Conservation (phyloP, 2,888 invertebrate genomes). For the Anorthoa munda region DNA sequence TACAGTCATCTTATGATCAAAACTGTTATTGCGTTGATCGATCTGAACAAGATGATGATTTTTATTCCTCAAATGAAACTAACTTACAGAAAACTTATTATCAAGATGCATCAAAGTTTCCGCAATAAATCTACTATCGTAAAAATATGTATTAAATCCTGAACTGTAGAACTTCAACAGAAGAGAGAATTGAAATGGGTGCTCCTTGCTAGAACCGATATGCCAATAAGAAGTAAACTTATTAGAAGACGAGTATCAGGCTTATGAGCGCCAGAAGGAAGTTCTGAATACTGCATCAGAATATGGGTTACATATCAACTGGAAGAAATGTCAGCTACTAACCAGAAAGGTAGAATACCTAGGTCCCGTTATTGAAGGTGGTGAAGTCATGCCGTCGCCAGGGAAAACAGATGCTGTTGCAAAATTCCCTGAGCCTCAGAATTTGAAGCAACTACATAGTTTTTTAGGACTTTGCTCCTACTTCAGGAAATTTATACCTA, state of each 20-base stretch:
- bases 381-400: neutral
- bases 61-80: too few relatives aligned
- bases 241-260: conserved; percentile 55
- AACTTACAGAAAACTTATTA: too few relatives aligned
- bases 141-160: conserved; percentile 17
- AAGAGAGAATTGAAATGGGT: conserved; percentile 73
- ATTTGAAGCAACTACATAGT: conserved; percentile 4
- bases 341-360: neutral
- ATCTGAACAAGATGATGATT: too few relatives aligned
- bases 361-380: neutral
- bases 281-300: neutral
- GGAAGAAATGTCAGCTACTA: conserved; percentile 1
- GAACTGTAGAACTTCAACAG: conserved; percentile 54
- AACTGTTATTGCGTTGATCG: too few relatives aligned
- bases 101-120: neutral
- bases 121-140: neutral
- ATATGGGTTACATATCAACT: conserved; percentile 1
- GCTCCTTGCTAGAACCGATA: conserved; percentile 65
- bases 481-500: conserved; percentile 8
- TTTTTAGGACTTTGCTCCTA: conserved; percentile 4
- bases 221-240: conserved; percentile 71
- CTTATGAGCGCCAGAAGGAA: neutral
- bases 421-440: neutral
- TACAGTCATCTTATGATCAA: too few relatives aligned
- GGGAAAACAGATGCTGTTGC: conserved; percentile 6